phyloP scores from a whole-genome alignment of 2,888 invertebrate genomes.

The Tenthredo scrophulariae region DNA sequence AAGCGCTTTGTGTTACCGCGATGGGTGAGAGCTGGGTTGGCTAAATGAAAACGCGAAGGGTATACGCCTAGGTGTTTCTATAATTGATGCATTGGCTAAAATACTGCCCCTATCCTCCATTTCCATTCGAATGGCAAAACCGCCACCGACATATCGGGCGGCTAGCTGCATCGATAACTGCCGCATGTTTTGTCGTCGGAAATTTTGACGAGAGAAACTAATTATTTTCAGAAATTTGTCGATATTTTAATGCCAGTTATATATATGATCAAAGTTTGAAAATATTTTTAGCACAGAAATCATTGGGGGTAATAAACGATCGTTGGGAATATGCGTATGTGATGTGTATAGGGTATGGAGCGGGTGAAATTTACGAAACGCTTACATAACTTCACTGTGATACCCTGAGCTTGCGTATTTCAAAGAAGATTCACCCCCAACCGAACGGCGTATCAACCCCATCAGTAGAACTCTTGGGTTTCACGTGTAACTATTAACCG shows the following conservation, averaged over 20 bases:
- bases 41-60: slow-evolving; percentile 15
- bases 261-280: not conserved
- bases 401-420: not conserved
- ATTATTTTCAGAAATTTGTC: not conserved
- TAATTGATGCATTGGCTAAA: slow-evolving; percentile 73
- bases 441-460: slow-evolving; percentile 9
- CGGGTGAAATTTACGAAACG: not conserved
- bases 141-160: slow-evolving; percentile 56
- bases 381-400: not conserved
- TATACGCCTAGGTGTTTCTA: slow-evolving; percentile 68
- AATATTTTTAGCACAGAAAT: not conserved
- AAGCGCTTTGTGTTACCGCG: slow-evolving; percentile 26
- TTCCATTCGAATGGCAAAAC: slow-evolving; percentile 74
- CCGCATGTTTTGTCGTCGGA: not conserved
- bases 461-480: slow-evolving; percentile 24
- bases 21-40: not conserved
- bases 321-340: not conserved
- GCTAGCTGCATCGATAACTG: not conserved
- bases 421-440: slow-evolving; percentile 11
- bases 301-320: not conserved
- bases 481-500: slow-evolving; percentile 8
- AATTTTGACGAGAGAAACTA: not conserved
- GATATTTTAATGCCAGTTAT: not conserved
- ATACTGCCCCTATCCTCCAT: slow-evolving; percentile 51
- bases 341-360: not conserved